Evolutionary conservation across 2,113 vertebrate species (phyloP), one percentile per base, ranked within the genome.

Genomic region (Xenotilapia leptura): DNA sequence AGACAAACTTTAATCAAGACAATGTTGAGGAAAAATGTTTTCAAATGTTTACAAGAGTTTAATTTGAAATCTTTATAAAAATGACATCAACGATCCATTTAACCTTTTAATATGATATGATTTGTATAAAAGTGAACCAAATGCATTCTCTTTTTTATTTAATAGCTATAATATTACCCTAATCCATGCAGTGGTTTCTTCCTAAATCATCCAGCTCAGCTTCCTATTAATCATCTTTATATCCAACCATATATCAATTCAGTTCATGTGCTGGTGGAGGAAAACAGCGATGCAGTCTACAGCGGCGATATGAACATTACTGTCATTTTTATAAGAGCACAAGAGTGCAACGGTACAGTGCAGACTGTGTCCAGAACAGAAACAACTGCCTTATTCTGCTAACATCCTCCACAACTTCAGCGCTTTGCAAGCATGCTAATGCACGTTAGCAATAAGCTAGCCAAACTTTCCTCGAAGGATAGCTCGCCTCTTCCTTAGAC

Each of bases 331-430:
- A 56, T 56, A 0, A 56, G 54, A 28, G 23, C 55, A 58, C 55
- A 58, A 58, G 55, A 1, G 0, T 3, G 5, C 26, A 58, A 31
- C 7, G 1, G 26, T 31, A 31, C 2, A 58, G 55, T 0, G 55
- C 26, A 31, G 0, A 58, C 55, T 31, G 26, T 58, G 26, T 31
- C 26, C 26, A 58, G 26, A 58, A 58, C 14, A 58, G 3, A 58
- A 58, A 58, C 55, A 31, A 58, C 55, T 31, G 14, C 7, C 26
- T 58, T 58, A 31, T 58, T 58, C 55, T 17, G 55, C 55, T 54
- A 21, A 54, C 51, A 21, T 54, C 21, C 56, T 60, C 14, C 56
- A 58, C 14, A 58, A 58, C 14, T 6, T 58, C 56, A 58, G 56
- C 0, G 26, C 55, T 58, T 31, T 31, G 26, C 26, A 58, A 58